These are phyloP conservation scores for Drosophila paulistorum DNA, from an alignment of 1,140 invertebrate genomes.

Conservation along the genomic window DNA sequence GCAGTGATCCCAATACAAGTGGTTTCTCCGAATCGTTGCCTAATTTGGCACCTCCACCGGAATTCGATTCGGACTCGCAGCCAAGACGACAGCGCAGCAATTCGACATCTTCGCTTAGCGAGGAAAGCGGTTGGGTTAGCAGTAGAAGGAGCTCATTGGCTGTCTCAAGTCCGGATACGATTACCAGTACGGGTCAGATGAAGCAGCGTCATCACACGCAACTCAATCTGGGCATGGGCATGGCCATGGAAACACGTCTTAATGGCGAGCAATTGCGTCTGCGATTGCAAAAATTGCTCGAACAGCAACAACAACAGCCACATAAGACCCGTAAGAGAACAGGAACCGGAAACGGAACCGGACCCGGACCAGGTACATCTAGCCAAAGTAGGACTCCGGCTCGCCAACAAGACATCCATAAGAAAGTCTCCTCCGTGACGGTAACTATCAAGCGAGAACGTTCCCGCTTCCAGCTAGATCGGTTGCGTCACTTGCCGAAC, in stretches of 20 bases:
- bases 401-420: constrained; percentile 61
- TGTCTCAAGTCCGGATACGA: constrained; percentile 85
- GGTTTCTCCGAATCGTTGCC: constrained; percentile 86
- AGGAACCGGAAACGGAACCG: constrained; percentile 1
- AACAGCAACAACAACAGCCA: constrained; percentile 66
- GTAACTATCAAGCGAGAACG: constrained; percentile 69
- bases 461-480: constrained; percentile 67
- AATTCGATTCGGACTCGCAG: constrained; percentile 66
- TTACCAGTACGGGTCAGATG: constrained; percentile 58
- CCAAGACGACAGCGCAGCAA: constrained; percentile 82
- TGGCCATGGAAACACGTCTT: constrained; percentile 82
- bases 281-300: constrained; percentile 85
- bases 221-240: constrained; percentile 70
- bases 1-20: constrained; percentile 72
- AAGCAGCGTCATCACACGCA: constrained; percentile 81
- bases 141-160: constrained; percentile 86
- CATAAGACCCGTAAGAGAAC: constrained; percentile 61
- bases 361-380: constrained; percentile 28
- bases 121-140: constrained; percentile 91
- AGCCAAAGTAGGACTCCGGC: constrained; percentile 64
- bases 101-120: constrained; percentile 89
- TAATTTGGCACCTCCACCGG: constrained; percentile 85
- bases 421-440: constrained; percentile 75
- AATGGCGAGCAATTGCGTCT: constrained; percentile 86
- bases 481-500: constrained; percentile 68